A percentile compares a stretch with the other conserved stretches of the same genome.
Conservation (phyloP, 2,113 vertebrate genomes). For the Aramus guarauna region DNA sequence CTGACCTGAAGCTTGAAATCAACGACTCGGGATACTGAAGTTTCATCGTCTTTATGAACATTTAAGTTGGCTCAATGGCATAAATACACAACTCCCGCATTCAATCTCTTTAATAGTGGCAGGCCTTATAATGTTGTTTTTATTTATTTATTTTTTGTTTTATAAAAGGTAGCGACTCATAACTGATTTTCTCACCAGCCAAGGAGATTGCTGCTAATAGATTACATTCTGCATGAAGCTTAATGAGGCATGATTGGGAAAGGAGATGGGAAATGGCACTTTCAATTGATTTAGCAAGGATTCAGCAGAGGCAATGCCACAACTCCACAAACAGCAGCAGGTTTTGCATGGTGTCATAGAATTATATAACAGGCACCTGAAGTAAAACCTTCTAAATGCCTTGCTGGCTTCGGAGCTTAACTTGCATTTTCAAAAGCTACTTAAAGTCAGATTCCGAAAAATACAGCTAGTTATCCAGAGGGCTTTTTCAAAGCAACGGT, state of each 20-base stretch:
- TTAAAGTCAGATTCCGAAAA: neutral
- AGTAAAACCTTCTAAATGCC: neutral
- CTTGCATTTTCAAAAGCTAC: neutral
- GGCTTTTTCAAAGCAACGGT: neutral
- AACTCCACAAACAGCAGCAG: neutral
- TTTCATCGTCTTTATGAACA: slow-evolving; percentile 51
- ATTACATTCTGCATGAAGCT: slow-evolving; percentile 49
- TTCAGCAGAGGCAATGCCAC: neutral
- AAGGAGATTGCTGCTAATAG: slow-evolving; percentile 19
- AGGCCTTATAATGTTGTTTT: slow-evolving; percentile 57
- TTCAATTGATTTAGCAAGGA: slow-evolving; percentile 17
- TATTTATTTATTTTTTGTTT: neutral
- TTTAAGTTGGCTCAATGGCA: slow-evolving; percentile 46
- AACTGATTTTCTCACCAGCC: slow-evolving; percentile 21
- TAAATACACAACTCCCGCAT: slow-evolving; percentile 33
- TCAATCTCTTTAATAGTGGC: slow-evolving; percentile 61
- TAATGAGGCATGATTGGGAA: slow-evolving; percentile 59
- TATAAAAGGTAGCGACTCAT: slow-evolving; percentile 33
- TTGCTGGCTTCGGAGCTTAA: neutral
- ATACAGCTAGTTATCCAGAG: neutral
- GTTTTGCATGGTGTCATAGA: neutral
- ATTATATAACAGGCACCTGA: neutral
- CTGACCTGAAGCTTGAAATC: slow-evolving; percentile 65
- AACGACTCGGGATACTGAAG: slow-evolving; percentile 37
- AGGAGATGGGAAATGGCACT: slow-evolving; percentile 13